Evolutionary conservation across 2,888 invertebrate genomes (phyloP), one percentile per base, ranked within the genome.

Genomic region (Drosophila parthenogenetica): DNA sequence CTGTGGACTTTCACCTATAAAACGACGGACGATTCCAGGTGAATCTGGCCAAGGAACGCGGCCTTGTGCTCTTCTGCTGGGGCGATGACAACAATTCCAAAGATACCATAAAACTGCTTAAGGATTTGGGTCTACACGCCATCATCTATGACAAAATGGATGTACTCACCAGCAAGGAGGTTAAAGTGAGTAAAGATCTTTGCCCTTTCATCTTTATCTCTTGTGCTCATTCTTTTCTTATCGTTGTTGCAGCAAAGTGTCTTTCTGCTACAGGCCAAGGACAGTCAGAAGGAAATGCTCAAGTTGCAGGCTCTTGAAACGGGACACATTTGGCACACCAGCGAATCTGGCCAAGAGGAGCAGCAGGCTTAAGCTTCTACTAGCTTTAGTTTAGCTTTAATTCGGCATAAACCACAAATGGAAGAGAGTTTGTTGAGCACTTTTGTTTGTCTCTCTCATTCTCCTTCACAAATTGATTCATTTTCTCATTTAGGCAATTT

Each of bases 141-240:
- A 96, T 99, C 62, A 99, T 99, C 90, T 99, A 98, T 90, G 99
- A 99, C 92, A 97, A 98, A 92, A 95, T 97, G 82, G 96, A 97
- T 70, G 89, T 91, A 13, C 81, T 93, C 14, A 92, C 90, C 50
- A 85, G 83, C 69, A 93, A 92, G 81, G 91, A 91, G 73, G 83
- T 89, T 22, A 91, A 92, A 83, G 92, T 92, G 69, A 70, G 76
- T 70, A 14, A 2, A 29, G 2, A 8, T 0, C 29, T 29, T 8
- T 8, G 8, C 7, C 29, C 8, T 8, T 8, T 29, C 29, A 29
- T 29, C 1, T 14, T 32, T n/a, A 19, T 45, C 14, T 40, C 37
- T 25, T 43, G 16, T 19, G 7, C 35, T 19, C n/a, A 13, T 22
- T 1, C 7, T 11, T 16, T n/a, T 16, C 19, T n/a, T 35, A 2